Evolutionary conservation across 1,140 invertebrate genomes (phyloP).

Genomic region (Mactra quadrangularis): DNA sequence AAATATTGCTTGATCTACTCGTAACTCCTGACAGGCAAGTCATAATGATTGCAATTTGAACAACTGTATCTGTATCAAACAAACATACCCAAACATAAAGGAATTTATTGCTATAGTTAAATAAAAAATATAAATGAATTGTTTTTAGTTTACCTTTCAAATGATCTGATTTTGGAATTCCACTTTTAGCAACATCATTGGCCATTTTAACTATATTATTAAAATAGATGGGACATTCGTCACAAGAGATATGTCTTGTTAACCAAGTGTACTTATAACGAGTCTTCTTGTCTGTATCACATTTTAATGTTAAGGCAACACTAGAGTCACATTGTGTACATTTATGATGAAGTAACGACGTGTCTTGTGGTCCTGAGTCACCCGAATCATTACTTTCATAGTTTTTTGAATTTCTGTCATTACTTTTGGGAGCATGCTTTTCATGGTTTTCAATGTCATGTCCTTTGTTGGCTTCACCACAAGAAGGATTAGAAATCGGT

Average conservation of each 20-base stretch:
- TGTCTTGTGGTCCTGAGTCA: neutral
- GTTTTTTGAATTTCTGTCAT: neutral
- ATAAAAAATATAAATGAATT: too few species aligned
- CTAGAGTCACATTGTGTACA: neutral
- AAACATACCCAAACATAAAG: too few species aligned
- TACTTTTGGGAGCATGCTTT: neutral
- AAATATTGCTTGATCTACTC: too few species aligned
- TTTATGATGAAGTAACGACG: neutral
- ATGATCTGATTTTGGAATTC: neutral
- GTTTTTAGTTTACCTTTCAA: constrained; percentile 6
- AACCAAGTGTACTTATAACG: constrained; percentile 66
- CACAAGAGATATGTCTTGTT: constrained; percentile 70
- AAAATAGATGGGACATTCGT: constrained; percentile 67
- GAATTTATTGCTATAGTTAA: too few species aligned
- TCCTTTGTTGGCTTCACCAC: neutral
- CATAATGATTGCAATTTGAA: too few species aligned
- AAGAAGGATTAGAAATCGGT: neutral
- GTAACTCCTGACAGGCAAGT: too few species aligned
- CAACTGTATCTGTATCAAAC: too few species aligned
- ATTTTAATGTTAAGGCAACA: neutral
- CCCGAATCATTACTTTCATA: neutral
- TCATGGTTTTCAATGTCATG: neutral
- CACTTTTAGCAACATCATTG: constrained; percentile 39
- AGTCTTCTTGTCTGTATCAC: constrained; percentile 3
- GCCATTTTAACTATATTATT: constrained; percentile 66